Evolutionary conservation across 1,140 invertebrate species (phyloP), one percentile per base, ranked within the genome.

Genomic region (Plodia interpunctella): DNA sequence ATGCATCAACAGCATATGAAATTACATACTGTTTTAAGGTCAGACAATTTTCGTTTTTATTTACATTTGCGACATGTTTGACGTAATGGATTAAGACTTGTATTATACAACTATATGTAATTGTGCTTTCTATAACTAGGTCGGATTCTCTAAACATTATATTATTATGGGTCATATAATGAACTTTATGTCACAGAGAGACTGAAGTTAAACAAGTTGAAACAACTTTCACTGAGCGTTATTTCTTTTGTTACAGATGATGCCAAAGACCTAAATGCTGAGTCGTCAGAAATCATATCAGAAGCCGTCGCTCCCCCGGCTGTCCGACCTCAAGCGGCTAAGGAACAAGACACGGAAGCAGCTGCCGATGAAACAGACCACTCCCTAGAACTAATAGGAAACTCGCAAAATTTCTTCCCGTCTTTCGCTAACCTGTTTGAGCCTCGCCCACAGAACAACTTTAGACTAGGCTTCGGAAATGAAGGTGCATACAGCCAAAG

Each of bases 401-500:
- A 81, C 32, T 81, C 84, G 19, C 90, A 90, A 68, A 90, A 74
- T 9, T 90, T 90, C 67, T 90, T 90, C 59, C 90, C 90, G 0
- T 68, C 83, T 4, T 90, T 90, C 57, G 87, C 90, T 21, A 89
- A 88, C 61, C 74, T 90, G 21, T 90, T 90, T 53, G 87, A 90
- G 65, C 80, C 86, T 49, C 68, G 83, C 32, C 88, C 84, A 54
- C 73, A 75, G 65, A 87, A 82, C 62, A 83, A 80, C 64, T 89
- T 72, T 57, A 76, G 81, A 73, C 63, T 82, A 13, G 80, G 77
- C 19, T 88, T 82, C 54, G 74, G 74, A 4, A 90, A 80, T 53
- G 90, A 91, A 74, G 85, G 71, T 38, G 90, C 90, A 0, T 91
- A 86, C 67, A 91, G 90, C 58, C 90, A 91, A 75, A 68, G 88